A percentile compares a stretch with the other conserved stretches of the same genome.
phyloP scores from a whole-genome alignment of 2,797 vertebrate species.

The Gallirallus australis region DNA sequence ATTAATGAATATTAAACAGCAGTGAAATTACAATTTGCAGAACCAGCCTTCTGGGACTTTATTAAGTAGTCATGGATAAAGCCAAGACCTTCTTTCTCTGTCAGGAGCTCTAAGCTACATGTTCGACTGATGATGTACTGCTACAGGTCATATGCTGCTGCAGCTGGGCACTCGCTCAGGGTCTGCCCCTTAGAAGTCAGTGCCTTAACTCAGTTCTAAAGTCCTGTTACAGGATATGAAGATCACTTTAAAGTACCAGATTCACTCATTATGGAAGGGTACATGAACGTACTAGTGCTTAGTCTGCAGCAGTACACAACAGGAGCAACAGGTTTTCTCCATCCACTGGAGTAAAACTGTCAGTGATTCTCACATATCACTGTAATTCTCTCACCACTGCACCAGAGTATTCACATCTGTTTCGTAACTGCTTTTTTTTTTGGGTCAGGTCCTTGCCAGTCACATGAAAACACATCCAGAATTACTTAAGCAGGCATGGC shows the following conservation, averaged over 20 bases:
- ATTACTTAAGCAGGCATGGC: not conserved
- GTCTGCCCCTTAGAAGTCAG: not conserved
- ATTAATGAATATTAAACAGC: constrained; percentile 59
- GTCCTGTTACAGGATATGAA: not conserved
- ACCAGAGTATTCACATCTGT: not conserved
- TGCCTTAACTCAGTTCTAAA: not conserved
- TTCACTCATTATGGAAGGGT: not conserved
- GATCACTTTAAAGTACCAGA: not conserved
- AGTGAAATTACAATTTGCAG: constrained; percentile 48
- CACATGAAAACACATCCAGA: not conserved
- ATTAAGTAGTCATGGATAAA: constrained; percentile 9
- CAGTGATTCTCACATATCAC: not conserved
- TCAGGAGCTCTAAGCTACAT: not conserved
- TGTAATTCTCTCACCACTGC: not conserved
- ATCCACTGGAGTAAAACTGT: not conserved
- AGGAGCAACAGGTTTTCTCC: not conserved
- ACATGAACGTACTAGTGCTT: not conserved
- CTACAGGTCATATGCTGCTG: not conserved
- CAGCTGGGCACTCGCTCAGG: not conserved
- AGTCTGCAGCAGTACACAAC: not conserved
- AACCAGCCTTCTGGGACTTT: constrained; percentile 14
- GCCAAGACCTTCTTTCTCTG: not conserved
- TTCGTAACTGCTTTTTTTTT: not conserved
- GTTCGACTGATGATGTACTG: accelerated
- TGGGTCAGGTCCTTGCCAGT: not conserved